A percentile compares a stretch with the other conserved stretches of the same genome.
phyloP scores from a whole-genome alignment of 2,797 vertebrate genomes.

The Knipowitschia caucasica region DNA sequence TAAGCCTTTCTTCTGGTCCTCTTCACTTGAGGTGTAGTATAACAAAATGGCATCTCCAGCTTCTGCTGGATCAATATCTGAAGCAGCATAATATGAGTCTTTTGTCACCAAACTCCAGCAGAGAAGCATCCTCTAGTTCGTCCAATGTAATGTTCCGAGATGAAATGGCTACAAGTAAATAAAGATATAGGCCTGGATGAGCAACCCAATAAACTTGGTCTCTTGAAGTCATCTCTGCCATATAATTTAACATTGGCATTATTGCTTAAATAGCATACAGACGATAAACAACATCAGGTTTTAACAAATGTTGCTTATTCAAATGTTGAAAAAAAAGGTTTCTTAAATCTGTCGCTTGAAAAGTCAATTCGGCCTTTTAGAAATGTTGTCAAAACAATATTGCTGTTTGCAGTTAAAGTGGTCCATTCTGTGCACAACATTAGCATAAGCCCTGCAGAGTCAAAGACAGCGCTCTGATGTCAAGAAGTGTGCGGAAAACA shows the following conservation, averaged over 20 bases:
- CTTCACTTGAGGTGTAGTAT: conserved; percentile 50
- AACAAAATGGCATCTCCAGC: conserved; percentile 72
- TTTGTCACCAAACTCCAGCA: conserved; percentile 66
- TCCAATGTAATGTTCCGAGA: background rate
- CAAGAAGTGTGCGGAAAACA: conserved; percentile 10
- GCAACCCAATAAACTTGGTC: too few species aligned
- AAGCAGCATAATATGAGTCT: conserved; percentile 63
- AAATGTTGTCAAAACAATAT: conserved; percentile 55
- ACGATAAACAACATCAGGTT: too few species aligned
- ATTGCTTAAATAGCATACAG: too few species aligned
- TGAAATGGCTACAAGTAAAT: conserved; percentile 1
- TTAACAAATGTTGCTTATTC: background rate
- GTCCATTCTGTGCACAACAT: conserved; percentile 7
- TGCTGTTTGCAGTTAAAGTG: conserved; percentile 43
- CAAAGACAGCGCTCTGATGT: background rate
- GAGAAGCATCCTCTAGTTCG: conserved; percentile 40
- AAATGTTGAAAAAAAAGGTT: conserved; percentile 8
- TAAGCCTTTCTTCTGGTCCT: conserved; percentile 25
- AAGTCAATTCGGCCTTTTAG: conserved; percentile 39
- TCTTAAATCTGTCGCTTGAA: conserved; percentile 7
- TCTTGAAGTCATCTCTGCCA: background rate
- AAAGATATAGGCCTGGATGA: background rate
- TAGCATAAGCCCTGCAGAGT: background rate
- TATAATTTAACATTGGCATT: background rate
- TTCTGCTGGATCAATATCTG: conserved; percentile 69